Evolutionary conservation across 2,888 invertebrate species (phyloP), one percentile per base, ranked within the genome.

Genomic region (Sycophila texana): DNA sequence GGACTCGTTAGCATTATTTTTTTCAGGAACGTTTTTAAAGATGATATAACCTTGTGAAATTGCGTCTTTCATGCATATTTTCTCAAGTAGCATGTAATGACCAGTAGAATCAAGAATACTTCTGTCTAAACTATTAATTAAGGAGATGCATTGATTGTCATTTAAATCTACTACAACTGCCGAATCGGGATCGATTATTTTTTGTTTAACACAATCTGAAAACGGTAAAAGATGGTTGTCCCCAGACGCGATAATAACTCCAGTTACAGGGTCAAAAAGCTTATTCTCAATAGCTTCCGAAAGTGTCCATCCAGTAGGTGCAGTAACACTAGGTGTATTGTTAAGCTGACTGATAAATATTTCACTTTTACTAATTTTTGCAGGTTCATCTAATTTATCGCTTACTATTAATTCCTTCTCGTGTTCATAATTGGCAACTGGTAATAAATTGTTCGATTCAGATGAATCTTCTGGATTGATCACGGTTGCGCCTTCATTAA

Each of bases 181-280:
- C 0, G 97, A 98, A 82, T 94, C 92, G 18, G 95, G 93, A 90
- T 98, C 95, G 65, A 99, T 95, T 30, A 99, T 94, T 87, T 96
- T 94, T 80, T 97, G 92, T 85, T 95, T 94, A 61, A 99, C 92
- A 84, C 98, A 97, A 89, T 98, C 98, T 89, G 96, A 95, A 84
- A 98, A 95, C 80, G 95, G 95, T 63, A 97, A 94, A 74, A 95
- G 91, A 83, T 96, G 92, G 88, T 97, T 97, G 0, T 88, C 88
- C 12, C 86, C 82, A 0, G 47, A 22, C 0, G 10, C 22, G 16
- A 12, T 47, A 22, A 71, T n/a, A 26, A 60, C 13, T 60, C 71
- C 71, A 13, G n/a, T 22, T 49, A 71, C 12, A 10, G 71, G 71
- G 60, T 71, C 71, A 49, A 60, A 60, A 16, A 71, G 0, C 13